Base-by-base conservation (phyloP, 2,797 vertebrate species). In the Gephyroberyx darwinii region DNA sequence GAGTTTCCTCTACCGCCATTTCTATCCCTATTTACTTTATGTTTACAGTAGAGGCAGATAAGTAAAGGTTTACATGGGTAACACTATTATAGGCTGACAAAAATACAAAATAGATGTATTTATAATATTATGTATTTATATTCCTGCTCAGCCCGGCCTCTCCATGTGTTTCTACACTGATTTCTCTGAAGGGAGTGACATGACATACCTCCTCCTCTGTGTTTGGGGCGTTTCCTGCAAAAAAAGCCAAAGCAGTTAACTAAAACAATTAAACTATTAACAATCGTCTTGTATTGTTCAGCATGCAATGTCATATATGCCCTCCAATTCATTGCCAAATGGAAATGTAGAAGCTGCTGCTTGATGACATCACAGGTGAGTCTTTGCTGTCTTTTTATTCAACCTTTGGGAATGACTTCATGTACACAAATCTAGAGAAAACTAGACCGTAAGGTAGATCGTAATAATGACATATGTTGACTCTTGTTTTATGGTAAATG, bases 191-290 rank as follows among this genome's bases (percentile, higher is more conserved):
- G 5, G 16, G n/a, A 48, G 4, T 17, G 1, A 26, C 39, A 33
- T 6, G 5, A 74, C 87, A 70, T 63, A 90, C 91, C 84, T 83
- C 92, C 52, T 83, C 86, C 1, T 70, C 81, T 54, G 22, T 20
- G 13, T 39, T 65, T 66, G 33, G 17, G 22, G 26, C 26, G 17
- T 4, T 37, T 1, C 0, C 92, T 90, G 75, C 47, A 71, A 71
- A 39, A 19, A 73, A 59, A 75, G 5, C 0, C 1, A 39, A 45
- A 54, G 30, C 16, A 1, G n/a, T 62, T 8, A 59, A 52, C 26
- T 0, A 16, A 5, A 16, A 35, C 5, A 14, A 50, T 43, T 26
- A 26, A 26, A 26, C 26, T 26, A 26, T 26, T 26, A 69, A 65
- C 35, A 55, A 3, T 8, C 9, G 2, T 1, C 8, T 26, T 55